A percentile compares a stretch with the other conserved stretches of the same genome.
Evolutionary conservation across 2,888 invertebrate genomes (phyloP).

Genomic region (Alviniconcha strummeri): DNA sequence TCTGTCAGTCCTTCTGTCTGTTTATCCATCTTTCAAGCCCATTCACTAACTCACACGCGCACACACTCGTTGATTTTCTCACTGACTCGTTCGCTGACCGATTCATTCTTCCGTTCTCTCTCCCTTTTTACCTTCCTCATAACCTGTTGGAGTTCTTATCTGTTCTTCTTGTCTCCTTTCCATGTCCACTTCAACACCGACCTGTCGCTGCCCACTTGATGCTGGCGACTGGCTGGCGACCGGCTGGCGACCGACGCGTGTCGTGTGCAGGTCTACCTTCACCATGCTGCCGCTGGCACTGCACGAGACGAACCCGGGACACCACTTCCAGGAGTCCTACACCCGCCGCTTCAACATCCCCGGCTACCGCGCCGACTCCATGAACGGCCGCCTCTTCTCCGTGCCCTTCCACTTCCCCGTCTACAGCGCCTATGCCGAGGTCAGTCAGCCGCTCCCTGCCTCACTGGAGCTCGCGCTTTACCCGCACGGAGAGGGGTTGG

Average conservation of each 20-base stretch:
- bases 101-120: no score
- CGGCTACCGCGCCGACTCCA: slow-evolving; percentile 40
- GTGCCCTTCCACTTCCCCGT: slow-evolving; percentile 49
- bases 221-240: no score
- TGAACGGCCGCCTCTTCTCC: slow-evolving; percentile 43
- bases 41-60: no score
- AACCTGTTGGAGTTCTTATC: no score
- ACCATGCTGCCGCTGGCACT: slow-evolving; percentile 71
- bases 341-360: slow-evolving; percentile 43
- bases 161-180: no score
- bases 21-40: no score
- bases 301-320: slow-evolving; percentile 74
- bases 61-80: no score
- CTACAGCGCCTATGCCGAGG: slow-evolving; percentile 48
- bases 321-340: slow-evolving; percentile 70
- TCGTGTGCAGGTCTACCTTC: slow-evolving; percentile 66
- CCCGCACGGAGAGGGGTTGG: slow-evolving; percentile 32
- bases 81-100: no score
- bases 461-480: slow-evolving; percentile 75
- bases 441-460: not conserved
- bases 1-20: not conserved
- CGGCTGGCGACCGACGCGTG: no score
- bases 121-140: no score
- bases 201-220: no score
- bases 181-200: no score